phyloP scores from a whole-genome alignment of 35 echinoderm and acorn worm genomes.

The Lytechinus variegatus region DNA sequence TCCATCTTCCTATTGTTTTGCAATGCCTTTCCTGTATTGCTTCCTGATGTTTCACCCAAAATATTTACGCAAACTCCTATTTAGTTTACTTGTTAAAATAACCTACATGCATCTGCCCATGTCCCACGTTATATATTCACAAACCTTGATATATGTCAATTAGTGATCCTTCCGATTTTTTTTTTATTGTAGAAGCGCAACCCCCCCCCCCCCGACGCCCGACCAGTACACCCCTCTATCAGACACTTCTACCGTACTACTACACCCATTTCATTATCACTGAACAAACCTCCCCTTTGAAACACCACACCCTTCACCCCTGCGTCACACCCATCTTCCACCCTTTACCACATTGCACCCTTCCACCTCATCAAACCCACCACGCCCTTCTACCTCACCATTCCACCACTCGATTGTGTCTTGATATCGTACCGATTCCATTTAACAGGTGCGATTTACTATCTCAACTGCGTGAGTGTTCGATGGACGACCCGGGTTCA shows the following conservation, averaged over 20 bases:
- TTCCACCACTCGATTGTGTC: background rate
- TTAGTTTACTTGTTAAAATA: background rate
- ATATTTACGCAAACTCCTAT: background rate
- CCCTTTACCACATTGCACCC: background rate
- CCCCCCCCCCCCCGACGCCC: too few relatives aligned
- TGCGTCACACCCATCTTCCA: background rate
- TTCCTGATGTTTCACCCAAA: background rate
- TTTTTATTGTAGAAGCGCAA: background rate
- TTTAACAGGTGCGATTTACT: constrained; percentile 61
- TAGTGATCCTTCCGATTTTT: background rate
- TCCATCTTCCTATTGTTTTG: background rate
- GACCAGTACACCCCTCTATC: background rate
- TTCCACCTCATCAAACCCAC: background rate
- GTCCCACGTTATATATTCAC: background rate
- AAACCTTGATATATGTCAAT: background rate
- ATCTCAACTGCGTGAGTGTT: constrained; percentile 71
- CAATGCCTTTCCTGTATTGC: background rate
- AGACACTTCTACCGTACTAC: background rate
- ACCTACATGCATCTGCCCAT: background rate
- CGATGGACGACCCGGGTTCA: constrained; percentile 73
- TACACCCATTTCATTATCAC: background rate
- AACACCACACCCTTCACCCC: too few relatives aligned
- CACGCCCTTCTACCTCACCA: background rate
- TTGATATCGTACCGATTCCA: background rate
- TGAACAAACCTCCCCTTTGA: too few relatives aligned